These are phyloP conservation scores for Clarias magur DNA, from an alignment of 2,113 vertebrate genomes.

Conservation along the genomic window DNA sequence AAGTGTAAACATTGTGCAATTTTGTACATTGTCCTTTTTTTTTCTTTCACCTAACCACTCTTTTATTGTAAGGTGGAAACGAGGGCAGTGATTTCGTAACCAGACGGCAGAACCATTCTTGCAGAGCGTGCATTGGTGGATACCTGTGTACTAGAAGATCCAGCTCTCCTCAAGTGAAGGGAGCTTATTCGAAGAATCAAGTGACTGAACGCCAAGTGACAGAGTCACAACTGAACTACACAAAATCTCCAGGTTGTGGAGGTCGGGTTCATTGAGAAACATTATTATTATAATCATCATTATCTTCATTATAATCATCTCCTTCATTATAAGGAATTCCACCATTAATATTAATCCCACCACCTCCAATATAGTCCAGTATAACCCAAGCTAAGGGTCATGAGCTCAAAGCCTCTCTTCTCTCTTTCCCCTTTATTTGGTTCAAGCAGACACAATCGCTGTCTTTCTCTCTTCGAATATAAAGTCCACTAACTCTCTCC, in stretches of 20 bases:
- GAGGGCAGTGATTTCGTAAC: not conserved
- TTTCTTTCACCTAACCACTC: not conserved
- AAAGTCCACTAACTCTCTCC: constrained; percentile 31
- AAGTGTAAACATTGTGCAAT: not conserved
- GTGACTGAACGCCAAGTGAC: not conserved
- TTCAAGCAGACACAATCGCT: constrained; percentile 22
- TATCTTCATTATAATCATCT: constrained; percentile 24
- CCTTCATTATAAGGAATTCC: constrained; percentile 47
- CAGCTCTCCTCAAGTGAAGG: not conserved
- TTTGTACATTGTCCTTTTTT: not conserved
- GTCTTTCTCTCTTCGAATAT: not conserved
- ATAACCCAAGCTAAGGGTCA: constrained; percentile 31
- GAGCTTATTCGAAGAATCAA: not conserved
- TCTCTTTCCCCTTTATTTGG: constrained; percentile 24
- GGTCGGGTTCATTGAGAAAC: constrained; percentile 56
- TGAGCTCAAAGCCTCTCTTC: constrained; percentile 32
- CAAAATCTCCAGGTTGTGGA: constrained; percentile 4
- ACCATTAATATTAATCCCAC: constrained; percentile 30
- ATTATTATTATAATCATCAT: constrained; percentile 25
- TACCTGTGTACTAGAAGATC: not conserved
- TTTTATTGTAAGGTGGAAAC: not conserved
- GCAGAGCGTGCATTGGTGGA: not conserved
- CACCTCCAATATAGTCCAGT: constrained; percentile 42
- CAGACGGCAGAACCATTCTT: not conserved
- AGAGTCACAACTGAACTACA: not conserved